Evolutionary conservation across 2,888 invertebrate genomes (phyloP), one percentile per base, ranked within the genome.

Genomic region (Fissipunctia ypsillon): DNA sequence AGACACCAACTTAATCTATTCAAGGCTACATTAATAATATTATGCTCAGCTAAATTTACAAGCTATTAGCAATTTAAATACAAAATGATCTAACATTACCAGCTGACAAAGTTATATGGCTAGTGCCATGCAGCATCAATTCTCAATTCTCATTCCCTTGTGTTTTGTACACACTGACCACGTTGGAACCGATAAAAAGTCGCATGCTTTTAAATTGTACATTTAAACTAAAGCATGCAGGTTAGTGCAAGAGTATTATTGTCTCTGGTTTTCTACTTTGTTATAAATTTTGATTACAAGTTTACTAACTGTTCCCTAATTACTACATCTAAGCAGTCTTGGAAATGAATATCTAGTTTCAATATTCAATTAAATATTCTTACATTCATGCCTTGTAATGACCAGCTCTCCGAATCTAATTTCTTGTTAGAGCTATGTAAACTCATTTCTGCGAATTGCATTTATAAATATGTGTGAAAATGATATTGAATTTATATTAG

Each of bases 61-160:
- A 86, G 75, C 73, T 84, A 84, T 85, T 84, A 81, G 80, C 86
- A 89, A 88, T 89, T 86, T 84, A 84, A 87, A 85, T 87, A 84
- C 83, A 78, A 88, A 87, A 87, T 85, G 81, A 77, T 81, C 50
- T 76, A 73, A 85, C 82, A 84, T 89, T 88, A 87, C 76, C 61
- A 86, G 79, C 71, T 79, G 85, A 88, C 89, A 89, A 79, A 86
- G 85, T 80, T 83, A 73, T 70, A 85, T 56, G 68, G 56, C 66
- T 28, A 35, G 43, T 41, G 38, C 16, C 41, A 28, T 50, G 67
- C 76, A 64, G 57, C 76, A 84, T 85, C 76, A 56, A 80, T 83
- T 73, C 61, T 85, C 76, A 56, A 80, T 83, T 73, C 61, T 45
- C 50, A 61, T 71, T 61, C 68, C 31, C 54, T 25, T 60, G 41